phyloP scores from a whole-genome alignment of 2,797 vertebrate species.

The Chaunax sp. region DNA sequence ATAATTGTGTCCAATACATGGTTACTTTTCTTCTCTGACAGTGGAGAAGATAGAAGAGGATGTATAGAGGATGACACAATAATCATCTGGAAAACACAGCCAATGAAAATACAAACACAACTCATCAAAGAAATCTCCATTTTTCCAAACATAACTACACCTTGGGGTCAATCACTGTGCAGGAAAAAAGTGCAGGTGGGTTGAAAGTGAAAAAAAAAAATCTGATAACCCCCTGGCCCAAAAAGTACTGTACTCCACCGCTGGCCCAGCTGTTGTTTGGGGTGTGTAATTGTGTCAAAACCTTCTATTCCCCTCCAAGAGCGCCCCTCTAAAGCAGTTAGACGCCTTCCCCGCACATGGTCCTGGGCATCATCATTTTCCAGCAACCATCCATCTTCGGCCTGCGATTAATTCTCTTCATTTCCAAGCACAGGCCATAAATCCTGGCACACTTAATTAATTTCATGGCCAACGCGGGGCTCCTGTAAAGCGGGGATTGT shows the following conservation, averaged over 20 bases:
- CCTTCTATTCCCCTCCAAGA: conserved; percentile 71
- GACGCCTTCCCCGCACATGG: conserved; percentile 86
- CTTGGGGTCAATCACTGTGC: conserved; percentile 7
- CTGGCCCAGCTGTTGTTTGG: conserved; percentile 83
- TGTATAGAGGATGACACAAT: conserved; percentile 34
- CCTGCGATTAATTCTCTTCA: conserved; percentile 97
- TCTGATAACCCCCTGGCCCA: conserved; percentile 69
- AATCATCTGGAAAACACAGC: conserved; percentile 37
- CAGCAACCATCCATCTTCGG: conserved; percentile 98
- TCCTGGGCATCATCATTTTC: conserved; percentile 97
- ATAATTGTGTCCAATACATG: conserved; percentile 49
- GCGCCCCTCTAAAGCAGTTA: conserved; percentile 93
- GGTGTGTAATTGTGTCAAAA: conserved; percentile 86
- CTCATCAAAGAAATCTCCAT: conserved; percentile 40
- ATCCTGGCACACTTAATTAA: conserved; percentile 99
- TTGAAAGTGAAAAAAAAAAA: conserved; percentile 58
- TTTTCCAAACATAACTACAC: conserved; percentile 32
- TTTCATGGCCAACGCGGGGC: conserved; percentile 95
- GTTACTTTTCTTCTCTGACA: conserved; percentile 50
- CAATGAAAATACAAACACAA: conserved; percentile 21
- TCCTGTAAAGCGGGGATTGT: conserved; percentile 98
- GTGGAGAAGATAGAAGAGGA: conserved; percentile 34
- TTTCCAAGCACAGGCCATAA: conserved; percentile 98
- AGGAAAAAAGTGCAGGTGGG: conserved; percentile 59
- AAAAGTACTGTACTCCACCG: conserved; percentile 74